These are phyloP conservation scores for Odontophorus gujanensis DNA, from an alignment of 2,113 vertebrate species.

Conservation along the genomic window DNA sequence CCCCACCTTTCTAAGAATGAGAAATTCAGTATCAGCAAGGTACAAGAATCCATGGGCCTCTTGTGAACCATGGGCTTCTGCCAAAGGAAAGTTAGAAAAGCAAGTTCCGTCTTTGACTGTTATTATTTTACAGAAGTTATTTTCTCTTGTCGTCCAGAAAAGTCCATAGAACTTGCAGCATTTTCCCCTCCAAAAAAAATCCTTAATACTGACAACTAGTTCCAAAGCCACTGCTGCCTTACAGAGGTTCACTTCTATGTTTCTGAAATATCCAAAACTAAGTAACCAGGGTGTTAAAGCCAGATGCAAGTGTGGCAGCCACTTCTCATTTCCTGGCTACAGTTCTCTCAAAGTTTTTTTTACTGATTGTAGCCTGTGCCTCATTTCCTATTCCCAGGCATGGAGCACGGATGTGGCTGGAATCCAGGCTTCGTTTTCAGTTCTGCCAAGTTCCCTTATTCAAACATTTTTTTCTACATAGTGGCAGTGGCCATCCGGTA, in stretches of 20 bases:
- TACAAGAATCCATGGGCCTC: not conserved
- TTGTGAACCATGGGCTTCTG: not conserved
- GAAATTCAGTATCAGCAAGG: not conserved
- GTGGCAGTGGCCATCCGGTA: not conserved
- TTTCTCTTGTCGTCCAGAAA: not conserved
- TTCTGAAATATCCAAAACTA: not conserved
- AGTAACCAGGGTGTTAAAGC: not conserved
- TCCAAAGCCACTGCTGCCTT: not conserved
- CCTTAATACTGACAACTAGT: not conserved
- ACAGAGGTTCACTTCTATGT: not conserved
- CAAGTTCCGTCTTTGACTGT: not conserved
- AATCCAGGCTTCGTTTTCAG: not conserved
- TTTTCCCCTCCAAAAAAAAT: not conserved
- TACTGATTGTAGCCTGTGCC: not conserved
- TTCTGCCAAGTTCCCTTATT: not conserved
- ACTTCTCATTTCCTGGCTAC: not conserved
- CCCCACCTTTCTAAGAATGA: not conserved
- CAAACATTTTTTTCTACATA: not conserved
- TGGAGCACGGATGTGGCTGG: accelerated
- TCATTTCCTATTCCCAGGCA: not conserved
- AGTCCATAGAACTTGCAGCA: not conserved
- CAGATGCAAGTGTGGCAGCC: not conserved
- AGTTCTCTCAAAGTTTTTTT: not conserved
- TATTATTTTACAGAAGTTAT: not conserved
- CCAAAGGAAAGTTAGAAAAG: not conserved